Evolutionary conservation across 2,797 vertebrate species (phyloP), one percentile per base, ranked within the genome.

Genomic region (Pelochelys cantorii): DNA sequence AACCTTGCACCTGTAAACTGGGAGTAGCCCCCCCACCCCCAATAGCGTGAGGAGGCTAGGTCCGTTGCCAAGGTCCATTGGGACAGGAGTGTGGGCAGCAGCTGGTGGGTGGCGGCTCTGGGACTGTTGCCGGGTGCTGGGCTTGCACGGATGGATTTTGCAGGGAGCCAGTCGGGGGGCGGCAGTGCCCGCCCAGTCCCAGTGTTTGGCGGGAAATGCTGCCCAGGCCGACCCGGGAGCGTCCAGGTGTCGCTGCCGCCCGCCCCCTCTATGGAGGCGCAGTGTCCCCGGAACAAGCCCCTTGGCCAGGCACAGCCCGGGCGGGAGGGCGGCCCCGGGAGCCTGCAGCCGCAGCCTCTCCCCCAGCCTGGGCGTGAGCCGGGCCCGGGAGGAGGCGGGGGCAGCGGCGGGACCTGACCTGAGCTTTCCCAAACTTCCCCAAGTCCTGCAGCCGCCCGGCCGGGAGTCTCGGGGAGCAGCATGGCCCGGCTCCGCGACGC

Each of bases 321-420:
- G 7, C n/a, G 1, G 2, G 10, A 55, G 3, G 18, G 2, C 5
- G 7, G 11, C 54, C 10, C 2, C 2, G 2, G 2, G 0, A 20
- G 82, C 10, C 83, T 42, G 34, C 14, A 13, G n/a, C 2, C 37
- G 20, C 29, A 0, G 1, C 78, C 74, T 56, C 54, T 11, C 48
- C 42, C 74, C 29, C 37, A 11, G 82, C 79, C 31, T 71, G 94
- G 93, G 90, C 94, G 94, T 90, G 94, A 52, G 62, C 74, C 74
- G 14, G 23, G 86, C 93, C 75, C 22, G 42, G 81, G 48, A 31
- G 11, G 90, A 91, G 97, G 95, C 96, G 96, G 94, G 90, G 62
- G 94, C 81, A 90, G 91, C 68, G 29, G 77, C 34, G 77, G 84
- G 95, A 95, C 95, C 95, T 94, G 94, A 95, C 92, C 93, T 34